Conservation (phyloP, 2,113 vertebrate genomes). For the Amblyornis subalaris region DNA sequence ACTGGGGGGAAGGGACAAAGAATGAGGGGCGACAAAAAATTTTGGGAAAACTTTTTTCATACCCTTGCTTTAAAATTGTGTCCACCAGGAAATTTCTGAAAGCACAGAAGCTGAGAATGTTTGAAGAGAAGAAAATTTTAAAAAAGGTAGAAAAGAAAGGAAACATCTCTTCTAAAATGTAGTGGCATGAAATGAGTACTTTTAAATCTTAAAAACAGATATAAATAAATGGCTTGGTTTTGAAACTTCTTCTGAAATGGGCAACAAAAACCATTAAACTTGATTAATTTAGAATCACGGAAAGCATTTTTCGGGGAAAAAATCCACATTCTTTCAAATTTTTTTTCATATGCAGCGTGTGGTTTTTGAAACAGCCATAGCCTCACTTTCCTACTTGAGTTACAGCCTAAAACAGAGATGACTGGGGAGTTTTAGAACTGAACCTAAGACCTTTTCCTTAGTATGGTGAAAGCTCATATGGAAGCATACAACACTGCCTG, state of each 20-base stretch:
- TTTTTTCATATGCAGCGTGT: not conserved
- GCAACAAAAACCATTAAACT: not conserved
- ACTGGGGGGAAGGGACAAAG: accelerated
- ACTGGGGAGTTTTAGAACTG: not conserved
- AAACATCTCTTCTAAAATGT: not conserved
- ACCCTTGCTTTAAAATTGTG: not conserved
- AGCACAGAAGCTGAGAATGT: not conserved
- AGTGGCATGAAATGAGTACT: not conserved
- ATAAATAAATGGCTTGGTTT: not conserved
- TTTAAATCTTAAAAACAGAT: not conserved
- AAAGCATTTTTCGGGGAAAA: not conserved
- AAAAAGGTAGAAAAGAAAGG: not conserved
- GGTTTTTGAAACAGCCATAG: not conserved
- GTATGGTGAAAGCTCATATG: not conserved
- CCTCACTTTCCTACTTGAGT: not conserved
- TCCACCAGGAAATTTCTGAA: not conserved
- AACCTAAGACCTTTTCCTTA: not conserved
- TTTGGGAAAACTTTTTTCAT: not conserved
- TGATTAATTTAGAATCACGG: not conserved
- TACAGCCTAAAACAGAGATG: not conserved
- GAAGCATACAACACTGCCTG: accelerated
- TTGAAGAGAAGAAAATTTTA: not conserved
- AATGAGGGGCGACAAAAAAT: not conserved
- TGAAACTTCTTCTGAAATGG: not conserved
- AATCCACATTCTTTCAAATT: accelerated